These are phyloP conservation scores for Phrynosoma platyrhinos DNA, from an alignment of 2,113 vertebrate species.

Conservation along the genomic window DNA sequence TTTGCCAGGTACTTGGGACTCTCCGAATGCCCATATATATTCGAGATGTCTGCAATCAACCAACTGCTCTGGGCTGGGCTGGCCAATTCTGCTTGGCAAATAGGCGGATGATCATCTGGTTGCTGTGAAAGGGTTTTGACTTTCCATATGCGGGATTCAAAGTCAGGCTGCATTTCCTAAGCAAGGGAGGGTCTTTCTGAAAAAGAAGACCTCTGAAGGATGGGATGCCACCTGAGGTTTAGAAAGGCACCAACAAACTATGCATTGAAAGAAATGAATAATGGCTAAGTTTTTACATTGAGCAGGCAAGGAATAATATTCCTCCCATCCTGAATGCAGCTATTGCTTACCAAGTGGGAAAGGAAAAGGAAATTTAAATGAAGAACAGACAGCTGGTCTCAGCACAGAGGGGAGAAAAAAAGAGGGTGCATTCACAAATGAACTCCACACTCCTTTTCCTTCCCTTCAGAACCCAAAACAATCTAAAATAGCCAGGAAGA, in stretches of 20 bases:
- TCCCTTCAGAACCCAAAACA: too few relatives aligned
- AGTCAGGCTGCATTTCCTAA: not conserved
- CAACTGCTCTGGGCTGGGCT: constrained; percentile 41
- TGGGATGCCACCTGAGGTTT: not conserved
- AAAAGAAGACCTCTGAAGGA: not conserved
- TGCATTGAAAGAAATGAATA: not conserved
- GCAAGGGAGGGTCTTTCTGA: constrained; percentile 18
- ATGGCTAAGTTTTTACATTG: not conserved
- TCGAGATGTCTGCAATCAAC: constrained; percentile 49
- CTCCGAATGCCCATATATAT: constrained; percentile 34
- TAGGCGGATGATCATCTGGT: not conserved
- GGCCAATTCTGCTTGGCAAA: constrained; percentile 34
- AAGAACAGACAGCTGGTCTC: too few relatives aligned
- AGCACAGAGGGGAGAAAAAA: too few relatives aligned
- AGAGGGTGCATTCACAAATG: too few relatives aligned
- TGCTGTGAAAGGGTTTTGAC: constrained; percentile 25
- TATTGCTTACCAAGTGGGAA: too few relatives aligned
- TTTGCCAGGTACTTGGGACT: constrained; percentile 41
- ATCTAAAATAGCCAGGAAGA: too few relatives aligned
- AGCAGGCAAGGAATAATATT: too few relatives aligned
- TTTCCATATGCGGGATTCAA: constrained; percentile 35
- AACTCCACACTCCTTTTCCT: too few relatives aligned
- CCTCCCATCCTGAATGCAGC: too few relatives aligned
- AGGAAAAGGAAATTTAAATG: too few relatives aligned
- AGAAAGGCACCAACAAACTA: not conserved